Conservation (phyloP, 2,113 vertebrate genomes). For the Peromyscus californicus region DNA sequence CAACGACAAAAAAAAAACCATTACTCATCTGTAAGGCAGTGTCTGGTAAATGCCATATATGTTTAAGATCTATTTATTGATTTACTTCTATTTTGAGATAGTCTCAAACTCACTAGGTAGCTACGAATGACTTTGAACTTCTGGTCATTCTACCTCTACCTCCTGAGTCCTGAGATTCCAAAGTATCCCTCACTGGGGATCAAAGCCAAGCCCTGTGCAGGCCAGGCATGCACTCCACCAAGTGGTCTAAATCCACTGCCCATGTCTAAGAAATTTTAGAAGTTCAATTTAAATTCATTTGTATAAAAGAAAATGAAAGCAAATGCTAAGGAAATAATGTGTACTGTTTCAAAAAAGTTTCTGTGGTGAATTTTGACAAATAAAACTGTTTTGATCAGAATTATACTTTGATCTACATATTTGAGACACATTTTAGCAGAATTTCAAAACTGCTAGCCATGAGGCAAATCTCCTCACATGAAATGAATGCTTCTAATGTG, state of each 20-base stretch:
- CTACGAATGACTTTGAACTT: background rate
- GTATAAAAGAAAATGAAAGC: constrained; percentile 52
- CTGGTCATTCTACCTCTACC: background rate
- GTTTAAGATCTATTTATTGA: background rate
- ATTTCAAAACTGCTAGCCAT: constrained; percentile 59
- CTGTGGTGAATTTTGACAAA: constrained; percentile 38
- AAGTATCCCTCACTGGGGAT: background rate
- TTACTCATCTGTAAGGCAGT: background rate
- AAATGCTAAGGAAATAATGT: constrained; percentile 58
- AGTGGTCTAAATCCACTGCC: background rate
- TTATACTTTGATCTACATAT: constrained; percentile 48
- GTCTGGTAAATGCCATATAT: background rate
- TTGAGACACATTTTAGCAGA: constrained; percentile 51
- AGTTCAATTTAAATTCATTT: constrained; percentile 50
- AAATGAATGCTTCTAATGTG: constrained; percentile 20
- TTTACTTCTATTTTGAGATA: background rate
- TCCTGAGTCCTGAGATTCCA: background rate
- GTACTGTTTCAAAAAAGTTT: constrained; percentile 41
- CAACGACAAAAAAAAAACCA: background rate
- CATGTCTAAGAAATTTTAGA: background rate
- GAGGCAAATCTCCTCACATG: constrained; percentile 35
- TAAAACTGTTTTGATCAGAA: constrained; percentile 65
- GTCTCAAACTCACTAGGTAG: background rate
- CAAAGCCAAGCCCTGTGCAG: background rate
- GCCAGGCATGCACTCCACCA: background rate